Conservation (phyloP, 1,140 invertebrate species). For the Archivesica marissinica region DNA sequence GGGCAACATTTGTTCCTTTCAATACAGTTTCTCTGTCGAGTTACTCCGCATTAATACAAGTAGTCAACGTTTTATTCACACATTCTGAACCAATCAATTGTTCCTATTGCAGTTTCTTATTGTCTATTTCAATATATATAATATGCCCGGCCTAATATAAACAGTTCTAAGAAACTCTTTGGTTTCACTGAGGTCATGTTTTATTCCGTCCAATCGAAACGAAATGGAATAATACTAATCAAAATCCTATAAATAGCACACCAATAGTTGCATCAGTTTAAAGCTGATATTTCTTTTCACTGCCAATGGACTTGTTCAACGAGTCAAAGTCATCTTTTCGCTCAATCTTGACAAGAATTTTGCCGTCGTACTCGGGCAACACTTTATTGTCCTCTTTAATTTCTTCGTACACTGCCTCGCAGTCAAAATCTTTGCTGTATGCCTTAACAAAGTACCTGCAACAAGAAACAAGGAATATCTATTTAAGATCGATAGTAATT, state of each 20-base stretch:
- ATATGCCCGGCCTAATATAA: constrained; percentile 42
- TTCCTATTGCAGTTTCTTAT: constrained; percentile 38
- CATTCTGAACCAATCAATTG: constrained; percentile 5
- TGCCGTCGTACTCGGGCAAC: constrained; percentile 55
- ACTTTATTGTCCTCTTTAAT: constrained; percentile 44
- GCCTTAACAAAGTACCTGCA: constrained; percentile 61
- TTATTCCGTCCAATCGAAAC: constrained; percentile 13
- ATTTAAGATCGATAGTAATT: too few relatives aligned
- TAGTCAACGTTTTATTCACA: too few relatives aligned
- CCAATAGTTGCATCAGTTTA: background rate
- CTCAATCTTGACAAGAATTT: constrained; percentile 58
- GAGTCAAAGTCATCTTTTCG: constrained; percentile 50
- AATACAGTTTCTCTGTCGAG: background rate
- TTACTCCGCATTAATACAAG: background rate
- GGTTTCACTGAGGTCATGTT: background rate
- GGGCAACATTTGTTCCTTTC: background rate
- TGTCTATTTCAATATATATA: constrained; percentile 38
- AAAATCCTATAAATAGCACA: background rate
- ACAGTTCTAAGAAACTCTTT: constrained; percentile 30
- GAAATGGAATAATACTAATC: constrained; percentile 36
- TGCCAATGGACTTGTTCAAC: constrained; percentile 23
- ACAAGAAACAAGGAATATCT: background rate
- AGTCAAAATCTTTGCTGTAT: constrained; percentile 59
- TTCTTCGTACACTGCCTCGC: constrained; percentile 59
- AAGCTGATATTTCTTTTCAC: constrained; percentile 40